These are phyloP conservation scores for Acleris laterana DNA, from an alignment of 2,888 invertebrate genomes.

Conservation along the genomic window DNA sequence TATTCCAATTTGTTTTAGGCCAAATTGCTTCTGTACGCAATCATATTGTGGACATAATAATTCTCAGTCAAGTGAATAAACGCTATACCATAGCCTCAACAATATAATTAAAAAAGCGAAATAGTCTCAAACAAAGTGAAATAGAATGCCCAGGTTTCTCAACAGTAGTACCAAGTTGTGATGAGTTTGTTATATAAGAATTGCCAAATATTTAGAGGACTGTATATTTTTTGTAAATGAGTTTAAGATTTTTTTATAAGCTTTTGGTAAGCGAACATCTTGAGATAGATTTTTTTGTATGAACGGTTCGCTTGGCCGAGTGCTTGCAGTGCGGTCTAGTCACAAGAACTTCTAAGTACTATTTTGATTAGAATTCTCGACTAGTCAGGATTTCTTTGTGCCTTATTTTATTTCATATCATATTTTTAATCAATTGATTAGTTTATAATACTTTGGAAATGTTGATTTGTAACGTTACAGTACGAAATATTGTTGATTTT, in stretches of 20 bases:
- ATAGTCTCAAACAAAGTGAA: too few species aligned
- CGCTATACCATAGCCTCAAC: too few species aligned
- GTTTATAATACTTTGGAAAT: conserved; percentile 9
- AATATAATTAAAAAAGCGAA: too few species aligned
- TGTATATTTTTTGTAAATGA: conserved; percentile 10
- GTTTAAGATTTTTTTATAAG: background rate
- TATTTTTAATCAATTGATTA: conserved; percentile 4
- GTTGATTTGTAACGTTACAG: conserved; percentile 24
- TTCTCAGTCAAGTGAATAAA: too few species aligned
- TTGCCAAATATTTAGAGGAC: conserved; percentile 36
- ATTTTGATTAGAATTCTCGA: conserved; percentile 29
- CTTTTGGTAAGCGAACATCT: conserved; percentile 1
- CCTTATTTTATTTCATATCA: conserved; percentile 32
- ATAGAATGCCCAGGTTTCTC: too few species aligned
- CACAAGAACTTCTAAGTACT: conserved; percentile 21
- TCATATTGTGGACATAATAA: too few species aligned
- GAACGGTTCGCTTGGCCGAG: background rate
- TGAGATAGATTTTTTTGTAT: too few species aligned
- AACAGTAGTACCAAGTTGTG: too few species aligned
- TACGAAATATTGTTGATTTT: conserved; percentile 38
- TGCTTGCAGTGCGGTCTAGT: conserved; percentile 27
- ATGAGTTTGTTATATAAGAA: conserved; percentile 28
- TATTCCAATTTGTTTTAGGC: too few species aligned
- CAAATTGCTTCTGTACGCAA: too few species aligned
- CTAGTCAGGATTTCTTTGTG: conserved; percentile 34